Base-by-base conservation (phyloP, 1,140 invertebrate genomes). In the Drosophila varians region DNA sequence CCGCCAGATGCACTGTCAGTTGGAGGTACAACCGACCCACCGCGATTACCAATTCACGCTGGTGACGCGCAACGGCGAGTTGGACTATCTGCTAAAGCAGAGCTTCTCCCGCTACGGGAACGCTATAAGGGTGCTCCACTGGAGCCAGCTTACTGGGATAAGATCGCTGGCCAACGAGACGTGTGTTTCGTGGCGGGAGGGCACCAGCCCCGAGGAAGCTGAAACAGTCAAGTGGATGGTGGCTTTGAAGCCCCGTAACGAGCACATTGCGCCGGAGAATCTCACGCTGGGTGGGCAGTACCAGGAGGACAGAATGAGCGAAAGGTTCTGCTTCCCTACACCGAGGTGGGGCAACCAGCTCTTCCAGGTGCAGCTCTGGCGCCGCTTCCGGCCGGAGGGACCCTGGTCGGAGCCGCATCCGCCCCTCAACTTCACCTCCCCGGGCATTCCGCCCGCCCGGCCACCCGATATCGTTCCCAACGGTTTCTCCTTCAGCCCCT, bases 401-500 rank as follows among this genome's bases (percentile, higher is more conserved):
- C 28, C 23, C 5, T 68, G 64, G 64, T 66, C 61, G 16, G 16
- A 45, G 1, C 7, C 9, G 3, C 14, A 31, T 2, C 34, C 23
- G 5, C 34, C 38, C 0, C 9, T 34, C 19, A 0, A 0, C 0
- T 2, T 66, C 4, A 6, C 4, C 9, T 34, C 60, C n/a, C 7
- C 2, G 0, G 6, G 3, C 16, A 34, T 16, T 1, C 1, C 18
- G 4, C 62, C 62, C 5, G 36, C n/a, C 4, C 47, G 61, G 0
- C 47, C 64, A 9, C 64, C 64, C 4, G 2, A 11, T 1, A 16
- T 68, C 1, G 3, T 52, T 7, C 14, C 26, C 26, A 9, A 45
- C 7, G 61, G 64, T n/a, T 68, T 66, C 62, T n/a, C n/a, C 12
- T 42, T 21, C 16, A 3, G 52, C 1, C 4, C 23, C 9, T 8